These are phyloP conservation scores for Sebastes fasciatus DNA, from an alignment of 2,113 vertebrate species.

Conservation along the genomic window DNA sequence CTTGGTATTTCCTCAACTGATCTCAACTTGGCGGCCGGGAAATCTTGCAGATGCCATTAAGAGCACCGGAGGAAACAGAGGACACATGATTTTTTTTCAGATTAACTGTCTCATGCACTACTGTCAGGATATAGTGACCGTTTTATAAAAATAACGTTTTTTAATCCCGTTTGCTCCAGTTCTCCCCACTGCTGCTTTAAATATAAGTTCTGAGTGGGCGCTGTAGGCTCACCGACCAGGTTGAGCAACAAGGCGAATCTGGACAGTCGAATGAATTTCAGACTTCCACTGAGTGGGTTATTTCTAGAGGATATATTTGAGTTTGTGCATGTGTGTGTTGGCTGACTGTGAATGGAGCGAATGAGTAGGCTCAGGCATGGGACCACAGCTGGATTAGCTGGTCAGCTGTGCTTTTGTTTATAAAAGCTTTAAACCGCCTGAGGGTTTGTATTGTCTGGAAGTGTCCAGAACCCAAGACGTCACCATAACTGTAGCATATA, in stretches of 20 bases:
- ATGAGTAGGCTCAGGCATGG: slow-evolving; percentile 60
- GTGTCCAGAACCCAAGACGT: slow-evolving; percentile 24
- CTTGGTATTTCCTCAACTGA: no score
- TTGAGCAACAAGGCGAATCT: not conserved
- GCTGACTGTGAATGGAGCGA: slow-evolving; percentile 50
- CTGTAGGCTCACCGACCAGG: not conserved
- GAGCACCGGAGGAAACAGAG: no score
- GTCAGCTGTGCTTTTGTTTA: slow-evolving; percentile 74
- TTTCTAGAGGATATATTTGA: slow-evolving; percentile 44
- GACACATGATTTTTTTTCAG: no score
- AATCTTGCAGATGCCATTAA: no score
- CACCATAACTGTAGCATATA: slow-evolving; percentile 17
- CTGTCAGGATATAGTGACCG: no score
- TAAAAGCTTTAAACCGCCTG: slow-evolving; percentile 47
- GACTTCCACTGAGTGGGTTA: slow-evolving; percentile 19
- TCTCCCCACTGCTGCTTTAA: not conserved
- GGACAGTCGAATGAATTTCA: not conserved
- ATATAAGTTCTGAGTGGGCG: not conserved
- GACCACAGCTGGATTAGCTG: slow-evolving; percentile 78
- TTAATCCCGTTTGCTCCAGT: no score
- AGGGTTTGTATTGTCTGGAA: slow-evolving; percentile 63
- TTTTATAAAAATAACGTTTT: no score
- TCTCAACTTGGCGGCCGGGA: no score
- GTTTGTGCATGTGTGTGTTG: slow-evolving; percentile 31
- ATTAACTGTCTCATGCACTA: no score